Base-by-base conservation (phyloP, 2,888 invertebrate genomes). In the Apodemia zela region DNA sequence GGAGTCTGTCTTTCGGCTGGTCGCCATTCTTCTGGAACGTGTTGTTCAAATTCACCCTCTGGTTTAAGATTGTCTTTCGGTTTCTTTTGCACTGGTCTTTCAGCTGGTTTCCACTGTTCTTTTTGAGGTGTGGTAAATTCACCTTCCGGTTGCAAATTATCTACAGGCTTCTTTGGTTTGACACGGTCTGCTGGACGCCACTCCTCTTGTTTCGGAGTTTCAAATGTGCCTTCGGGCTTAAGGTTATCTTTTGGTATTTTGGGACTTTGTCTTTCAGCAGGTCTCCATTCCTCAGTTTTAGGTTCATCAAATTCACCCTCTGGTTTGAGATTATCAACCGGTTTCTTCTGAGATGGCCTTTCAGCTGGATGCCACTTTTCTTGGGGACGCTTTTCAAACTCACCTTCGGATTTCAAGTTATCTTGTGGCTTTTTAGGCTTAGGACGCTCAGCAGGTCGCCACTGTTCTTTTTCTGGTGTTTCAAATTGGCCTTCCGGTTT, bases 61-160 rank as follows among this genome's bases (percentile, higher is more conserved):
- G 93, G 87, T 67, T 79, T 86, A 0, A 94, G 75, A 72, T 94
- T 94, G 68, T 88, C 94, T 70, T 89, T 77, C 0, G 94, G 95
- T 67, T 90, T 94, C 69, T 84, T 93, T 4, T 81, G 84, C 29
- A 82, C 81, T 25, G 84, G 90, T 63, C 93, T 78, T 71, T 93
- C 93, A 29, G 87, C 93, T 18, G 90, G 93, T 42, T 75, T 73
- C 89, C 92, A 93, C 65, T 82, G 72, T 15, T 89, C 84, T 35
- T 81, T 79, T 57, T 75, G 67, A 2, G 82, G 84, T 29, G 77
- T 74, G 54, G 82, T 83, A 65, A 93, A 93, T 1, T 91, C 85
- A 15, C 81, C 93, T 75, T 93, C 93, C 0, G 89, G 89, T 63
- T 79, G 79, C 18, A 93, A 75, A 71, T 93, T 93, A 68, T 93